A percentile compares a stretch with the other conserved stretches of the same genome.
Evolutionary conservation across 2,888 invertebrate genomes (phyloP).

Genomic region (Parnassius smintheus): DNA sequence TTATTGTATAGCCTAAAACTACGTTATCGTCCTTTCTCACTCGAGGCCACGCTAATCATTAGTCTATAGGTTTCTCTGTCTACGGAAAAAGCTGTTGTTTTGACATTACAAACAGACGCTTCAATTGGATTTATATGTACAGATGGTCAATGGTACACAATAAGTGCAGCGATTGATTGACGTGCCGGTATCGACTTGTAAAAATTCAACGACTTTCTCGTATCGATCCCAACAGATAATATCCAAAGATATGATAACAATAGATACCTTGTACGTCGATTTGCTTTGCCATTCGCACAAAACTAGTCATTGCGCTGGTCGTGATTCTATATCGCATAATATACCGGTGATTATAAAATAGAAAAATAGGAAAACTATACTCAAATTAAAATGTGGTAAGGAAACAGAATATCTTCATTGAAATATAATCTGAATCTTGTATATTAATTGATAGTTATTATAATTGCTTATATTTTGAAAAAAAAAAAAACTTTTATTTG

Average conservation of each 20-base stretch:
- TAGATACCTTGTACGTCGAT: conserved; percentile 10
- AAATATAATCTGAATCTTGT: too few relatives aligned
- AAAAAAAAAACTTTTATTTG: too few relatives aligned
- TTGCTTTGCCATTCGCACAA: conserved; percentile 15
- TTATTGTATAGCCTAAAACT: too few relatives aligned
- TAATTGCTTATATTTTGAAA: too few relatives aligned
- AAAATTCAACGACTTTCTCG: not conserved
- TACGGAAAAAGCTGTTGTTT: too few relatives aligned
- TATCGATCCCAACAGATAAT: conserved; percentile 24
- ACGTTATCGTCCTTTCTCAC: too few relatives aligned
- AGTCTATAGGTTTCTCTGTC: too few relatives aligned
- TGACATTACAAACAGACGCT: too few relatives aligned
- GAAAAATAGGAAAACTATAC: not conserved
- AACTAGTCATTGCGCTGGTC: conserved; percentile 10
- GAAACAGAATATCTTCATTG: not conserved
- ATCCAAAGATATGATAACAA: conserved; percentile 18
- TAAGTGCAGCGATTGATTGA: not conserved
- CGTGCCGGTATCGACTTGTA: conserved; percentile 1
- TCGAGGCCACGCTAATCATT: too few relatives aligned
- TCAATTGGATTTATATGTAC: too few relatives aligned
- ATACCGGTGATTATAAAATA: conserved; percentile 11
- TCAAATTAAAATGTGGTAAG: conserved; percentile 31
- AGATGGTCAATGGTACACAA: not conserved
- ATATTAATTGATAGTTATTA: too few relatives aligned
- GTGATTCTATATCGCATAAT: conserved; percentile 17